Percentiles rank a stretch among this genome's conserved stretches.
Conservation (phyloP, 1,140 invertebrate genomes). For the Aphaenogaster floridana region DNA sequence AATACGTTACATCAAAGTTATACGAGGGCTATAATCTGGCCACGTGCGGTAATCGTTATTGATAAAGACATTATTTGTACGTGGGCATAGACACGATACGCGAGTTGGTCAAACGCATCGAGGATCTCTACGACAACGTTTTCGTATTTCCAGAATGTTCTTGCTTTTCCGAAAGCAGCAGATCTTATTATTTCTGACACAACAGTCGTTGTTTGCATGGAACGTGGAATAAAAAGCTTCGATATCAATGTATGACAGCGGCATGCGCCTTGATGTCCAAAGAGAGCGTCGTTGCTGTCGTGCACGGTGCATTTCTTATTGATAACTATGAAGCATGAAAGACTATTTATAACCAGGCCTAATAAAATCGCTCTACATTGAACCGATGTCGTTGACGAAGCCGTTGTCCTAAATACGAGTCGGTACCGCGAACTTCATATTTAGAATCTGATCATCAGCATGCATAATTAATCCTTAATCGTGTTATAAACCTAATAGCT, state of each 20-base stretch:
- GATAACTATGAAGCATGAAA: constrained; percentile 51
- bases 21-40: constrained; percentile 20
- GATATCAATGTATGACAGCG: constrained; percentile 1
- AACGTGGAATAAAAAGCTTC: constrained; percentile 45
- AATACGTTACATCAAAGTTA: neutral
- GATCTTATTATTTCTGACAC: constrained; percentile 35
- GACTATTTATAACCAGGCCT: constrained; percentile 55
- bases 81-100: neutral
- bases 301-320: constrained; percentile 58
- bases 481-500: neutral
- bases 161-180: neutral
- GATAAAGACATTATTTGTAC: neutral
- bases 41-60: constrained; percentile 17
- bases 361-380: constrained; percentile 48
- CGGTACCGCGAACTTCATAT: neutral
- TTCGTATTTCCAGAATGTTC: neutral
- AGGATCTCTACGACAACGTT: neutral
- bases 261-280: neutral
- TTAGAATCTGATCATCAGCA: neutral
- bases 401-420: neutral
- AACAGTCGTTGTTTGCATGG: constrained; percentile 28
- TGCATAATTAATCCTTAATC: neutral
- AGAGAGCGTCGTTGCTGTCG: neutral
- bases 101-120: neutral
- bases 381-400: constrained; percentile 6